Evolutionary conservation across 1,140 invertebrate species (phyloP).

Genomic region (Gryon sp.): DNA sequence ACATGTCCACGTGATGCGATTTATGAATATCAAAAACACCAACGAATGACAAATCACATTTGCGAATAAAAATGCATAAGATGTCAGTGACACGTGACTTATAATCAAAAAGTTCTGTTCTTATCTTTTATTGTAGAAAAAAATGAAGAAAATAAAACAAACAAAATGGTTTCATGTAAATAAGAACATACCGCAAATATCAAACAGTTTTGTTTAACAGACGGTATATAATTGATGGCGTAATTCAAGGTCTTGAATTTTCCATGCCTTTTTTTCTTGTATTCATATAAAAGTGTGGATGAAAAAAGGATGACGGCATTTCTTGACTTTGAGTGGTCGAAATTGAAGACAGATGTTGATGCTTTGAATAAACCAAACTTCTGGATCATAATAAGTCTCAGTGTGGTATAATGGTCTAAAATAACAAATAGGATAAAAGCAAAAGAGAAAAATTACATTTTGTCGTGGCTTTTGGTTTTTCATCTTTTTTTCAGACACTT

Average conservation of each 20-base stretch:
- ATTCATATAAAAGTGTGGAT: too few relatives aligned
- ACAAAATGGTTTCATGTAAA: too few relatives aligned
- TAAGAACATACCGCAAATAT: too few relatives aligned
- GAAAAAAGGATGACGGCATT: too few relatives aligned
- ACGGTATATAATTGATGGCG: neutral
- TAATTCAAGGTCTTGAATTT: slow-evolving; percentile 6
- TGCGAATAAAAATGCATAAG: slow-evolving; percentile 19
- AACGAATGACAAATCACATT: slow-evolving; percentile 19
- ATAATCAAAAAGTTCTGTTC: slow-evolving; percentile 6
- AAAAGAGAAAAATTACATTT: neutral
- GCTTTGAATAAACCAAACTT: neutral
- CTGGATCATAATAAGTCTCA: slow-evolving; percentile 1
- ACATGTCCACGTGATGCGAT: slow-evolving; percentile 22
- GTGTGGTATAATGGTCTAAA: slow-evolving; percentile 1
- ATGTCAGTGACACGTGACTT: slow-evolving; percentile 29
- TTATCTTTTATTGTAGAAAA: neutral
- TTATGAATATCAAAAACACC: slow-evolving; percentile 22
- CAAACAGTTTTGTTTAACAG: too few relatives aligned
- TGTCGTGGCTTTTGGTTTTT: too few relatives aligned
- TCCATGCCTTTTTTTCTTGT: neutral
- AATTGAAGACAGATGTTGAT: slow-evolving; percentile 15
- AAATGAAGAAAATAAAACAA: too few relatives aligned
- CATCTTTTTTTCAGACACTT: too few relatives aligned
- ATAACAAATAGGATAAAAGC: slow-evolving; percentile 1
- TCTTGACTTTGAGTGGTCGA: neutral